Evolutionary conservation across 1,140 invertebrate species (phyloP).

Genomic region (Atopsyche davidsoni): DNA sequence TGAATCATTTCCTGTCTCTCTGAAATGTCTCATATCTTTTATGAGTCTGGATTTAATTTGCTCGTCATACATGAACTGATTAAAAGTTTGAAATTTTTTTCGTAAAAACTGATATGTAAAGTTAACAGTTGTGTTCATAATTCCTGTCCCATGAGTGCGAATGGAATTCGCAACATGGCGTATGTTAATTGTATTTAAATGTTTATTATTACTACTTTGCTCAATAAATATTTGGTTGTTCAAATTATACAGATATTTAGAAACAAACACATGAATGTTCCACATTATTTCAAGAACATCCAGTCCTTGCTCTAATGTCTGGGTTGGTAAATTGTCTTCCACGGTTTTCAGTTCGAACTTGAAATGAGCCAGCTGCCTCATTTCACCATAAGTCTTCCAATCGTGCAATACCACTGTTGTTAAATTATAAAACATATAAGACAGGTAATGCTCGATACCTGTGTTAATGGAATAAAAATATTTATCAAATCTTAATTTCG

Average conservation of each 20-base stretch:
- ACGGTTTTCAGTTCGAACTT: conserved; percentile 78
- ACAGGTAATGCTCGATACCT: conserved; percentile 86
- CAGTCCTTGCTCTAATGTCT: conserved; percentile 95
- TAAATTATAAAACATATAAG: conserved; percentile 94
- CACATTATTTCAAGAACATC: conserved; percentile 97
- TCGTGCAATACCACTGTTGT: conserved; percentile 96
- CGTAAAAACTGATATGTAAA: conserved; percentile 95
- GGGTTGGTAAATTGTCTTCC: conserved; percentile 90
- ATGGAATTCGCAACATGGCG: conserved; percentile 96
- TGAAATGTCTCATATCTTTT: conserved; percentile 77
- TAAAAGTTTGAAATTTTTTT: conserved; percentile 92
- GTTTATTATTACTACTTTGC: conserved; percentile 84
- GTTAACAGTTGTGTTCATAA: conserved; percentile 96
- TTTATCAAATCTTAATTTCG: conserved; percentile 44
- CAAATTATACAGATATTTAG: conserved; percentile 91
- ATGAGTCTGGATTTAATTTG: conserved; percentile 93
- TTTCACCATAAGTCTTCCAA: conserved; percentile 95
- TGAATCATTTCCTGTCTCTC: conserved; percentile 48
- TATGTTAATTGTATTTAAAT: conserved; percentile 95
- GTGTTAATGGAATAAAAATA: conserved; percentile 42
- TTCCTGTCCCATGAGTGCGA: conserved; percentile 93
- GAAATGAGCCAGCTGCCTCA: conserved; percentile 85
- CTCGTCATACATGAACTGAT: conserved; percentile 97
- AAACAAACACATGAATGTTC: conserved; percentile 93
- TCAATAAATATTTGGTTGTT: conserved; percentile 98